Base-by-base conservation (phyloP, 64 coral and sea anemone species). In the Acropora tenuis region DNA sequence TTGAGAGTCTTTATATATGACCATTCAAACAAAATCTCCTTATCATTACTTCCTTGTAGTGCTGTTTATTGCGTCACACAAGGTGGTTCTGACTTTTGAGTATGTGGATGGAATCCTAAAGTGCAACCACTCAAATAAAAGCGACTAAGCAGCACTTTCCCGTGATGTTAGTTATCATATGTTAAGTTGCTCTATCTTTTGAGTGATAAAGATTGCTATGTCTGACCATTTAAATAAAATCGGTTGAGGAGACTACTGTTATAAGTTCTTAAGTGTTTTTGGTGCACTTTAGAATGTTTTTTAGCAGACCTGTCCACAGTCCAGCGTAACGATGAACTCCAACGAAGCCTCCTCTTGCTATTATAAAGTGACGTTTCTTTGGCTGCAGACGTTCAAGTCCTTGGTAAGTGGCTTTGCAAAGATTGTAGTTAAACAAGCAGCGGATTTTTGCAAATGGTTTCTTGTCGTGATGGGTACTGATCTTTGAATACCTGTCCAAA, bases 391-490 rank as follows among this genome's bases (percentile, higher is more conserved):
- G 89, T 2, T 95, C 41, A 41, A 95, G 82, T 2, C 93, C 93
- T 12, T 91, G 68, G 55, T 95, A 91, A 10, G 93, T 95, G 5
- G 93, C 88, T 18, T 86, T 84, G 41, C 93, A 95, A 5, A 95
- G 68, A 30, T 95, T 95, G 83, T 95, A 95, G 68, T 95, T 95
- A 76, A 43, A 95, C 77, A 95, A 48, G 42, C 89, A 95, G 47
- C 93, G 93, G 68, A 94, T 94, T 76, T 94, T 94, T 1, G 93
- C 93, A 19, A 94, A 94, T 60, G 93, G 93, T 43, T 94, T 94
- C 61, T 86, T 58, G 68, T 94, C 93, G 6, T 75, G 57, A 76
- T 89, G 78, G 17, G 71, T 30, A 47, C 87, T 82, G 18, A 20
- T 1, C 42, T 15, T 53, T 6, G 88, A 75, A 55, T 94, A 94